A percentile compares a stretch with the other conserved stretches of the same genome.
These are phyloP conservation scores for Laticauda colubrina DNA, from an alignment of 2,113 vertebrate species.

Conservation along the genomic window DNA sequence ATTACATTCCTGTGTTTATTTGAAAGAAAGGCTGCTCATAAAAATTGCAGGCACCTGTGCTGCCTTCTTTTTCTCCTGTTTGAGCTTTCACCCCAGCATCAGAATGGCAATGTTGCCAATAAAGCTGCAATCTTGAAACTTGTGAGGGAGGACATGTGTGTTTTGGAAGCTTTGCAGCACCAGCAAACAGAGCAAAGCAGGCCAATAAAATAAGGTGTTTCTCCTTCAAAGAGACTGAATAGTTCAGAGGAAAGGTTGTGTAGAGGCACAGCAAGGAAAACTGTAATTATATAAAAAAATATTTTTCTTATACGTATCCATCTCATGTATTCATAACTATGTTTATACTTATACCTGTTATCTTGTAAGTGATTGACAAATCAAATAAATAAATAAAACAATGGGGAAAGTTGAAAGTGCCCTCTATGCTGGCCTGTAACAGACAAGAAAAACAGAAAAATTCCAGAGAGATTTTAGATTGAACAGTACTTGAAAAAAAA, in stretches of 20 bases:
- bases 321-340: no score
- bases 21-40: not conserved
- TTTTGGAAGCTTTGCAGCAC: not conserved
- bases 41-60: not conserved
- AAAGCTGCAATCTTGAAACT: not conserved
- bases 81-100: not conserved
- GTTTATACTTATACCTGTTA: no score
- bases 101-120: not conserved
- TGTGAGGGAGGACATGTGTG: not conserved
- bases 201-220: not conserved
- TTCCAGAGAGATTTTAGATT: not conserved
- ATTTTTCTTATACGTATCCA: no score
- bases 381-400: not conserved
- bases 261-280: not conserved
- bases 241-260: not conserved
- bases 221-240: not conserved
- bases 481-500: not conserved
- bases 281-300: not conserved
- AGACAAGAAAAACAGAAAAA: not conserved
- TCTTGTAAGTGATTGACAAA: no score
- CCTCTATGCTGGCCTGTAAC: not conserved
- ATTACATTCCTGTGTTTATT: not conserved
- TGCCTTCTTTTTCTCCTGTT: not conserved
- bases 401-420: not conserved
- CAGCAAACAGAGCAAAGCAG: not conserved